A percentile compares a stretch with the other conserved stretches of the same genome.
These are phyloP conservation scores for Rallus limicola DNA, from an alignment of 2,113 vertebrate genomes.

Conservation along the genomic window DNA sequence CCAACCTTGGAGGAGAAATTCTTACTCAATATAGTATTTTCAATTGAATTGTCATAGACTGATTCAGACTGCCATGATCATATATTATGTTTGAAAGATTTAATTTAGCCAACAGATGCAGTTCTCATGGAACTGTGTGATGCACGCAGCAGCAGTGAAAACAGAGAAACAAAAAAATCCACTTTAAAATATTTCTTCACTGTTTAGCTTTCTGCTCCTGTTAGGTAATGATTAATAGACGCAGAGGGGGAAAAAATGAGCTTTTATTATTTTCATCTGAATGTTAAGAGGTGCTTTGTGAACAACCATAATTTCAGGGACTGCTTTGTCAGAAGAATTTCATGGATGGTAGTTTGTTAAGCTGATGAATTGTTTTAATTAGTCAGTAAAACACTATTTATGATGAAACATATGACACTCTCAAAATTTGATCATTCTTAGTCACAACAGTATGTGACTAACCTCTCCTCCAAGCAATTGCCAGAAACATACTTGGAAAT, in stretches of 20 bases:
- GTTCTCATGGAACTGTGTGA: constrained; percentile 24
- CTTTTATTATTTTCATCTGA: constrained; percentile 65
- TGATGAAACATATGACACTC: constrained; percentile 54
- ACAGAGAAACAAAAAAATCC: constrained; percentile 41
- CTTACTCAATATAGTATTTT: background rate
- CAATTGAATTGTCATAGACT: constrained; percentile 61
- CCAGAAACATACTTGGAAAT: constrained; percentile 23
- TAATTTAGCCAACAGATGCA: constrained; percentile 60
- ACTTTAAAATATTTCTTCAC: constrained; percentile 29
- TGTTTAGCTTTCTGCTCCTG: constrained; percentile 55
- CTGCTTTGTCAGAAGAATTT: constrained; percentile 61
- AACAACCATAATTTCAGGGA: constrained; percentile 43
- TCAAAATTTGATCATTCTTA: constrained; percentile 50
- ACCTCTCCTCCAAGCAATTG: constrained; percentile 32
- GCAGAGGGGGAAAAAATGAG: background rate
- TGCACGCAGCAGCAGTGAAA: background rate
- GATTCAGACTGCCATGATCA: constrained; percentile 28
- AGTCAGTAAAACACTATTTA: constrained; percentile 61
- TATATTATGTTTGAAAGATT: constrained; percentile 68
- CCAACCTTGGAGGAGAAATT: background rate
- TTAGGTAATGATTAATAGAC: constrained; percentile 76
- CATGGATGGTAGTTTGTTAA: constrained; percentile 58
- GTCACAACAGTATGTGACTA: constrained; percentile 4
- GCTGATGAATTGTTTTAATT: constrained; percentile 75
- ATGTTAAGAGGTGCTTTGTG: constrained; percentile 65